These are phyloP conservation scores for Polyploca ridens DNA, from an alignment of 2,888 invertebrate species.

Conservation along the genomic window DNA sequence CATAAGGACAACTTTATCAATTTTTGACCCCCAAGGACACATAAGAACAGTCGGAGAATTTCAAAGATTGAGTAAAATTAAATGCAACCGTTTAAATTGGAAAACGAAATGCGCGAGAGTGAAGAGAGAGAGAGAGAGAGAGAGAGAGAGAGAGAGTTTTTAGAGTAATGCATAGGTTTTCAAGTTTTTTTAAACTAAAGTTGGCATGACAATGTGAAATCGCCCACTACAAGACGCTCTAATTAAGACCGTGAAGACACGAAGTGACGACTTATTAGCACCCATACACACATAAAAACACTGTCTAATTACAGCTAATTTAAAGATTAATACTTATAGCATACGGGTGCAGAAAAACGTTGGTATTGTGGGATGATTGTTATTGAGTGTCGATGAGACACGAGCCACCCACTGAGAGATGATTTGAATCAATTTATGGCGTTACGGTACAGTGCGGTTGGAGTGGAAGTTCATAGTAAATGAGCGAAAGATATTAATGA, in stretches of 20 bases:
- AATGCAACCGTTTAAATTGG: too few species aligned
- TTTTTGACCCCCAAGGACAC: too few species aligned
- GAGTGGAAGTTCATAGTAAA: conserved; percentile 8
- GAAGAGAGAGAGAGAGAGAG: too few species aligned
- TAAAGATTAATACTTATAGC: conserved; percentile 26
- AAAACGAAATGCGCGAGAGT: too few species aligned
- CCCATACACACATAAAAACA: conserved; percentile 17
- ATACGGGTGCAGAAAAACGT: conserved; percentile 35
- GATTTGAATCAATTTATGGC: conserved; percentile 63
- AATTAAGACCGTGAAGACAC: not conserved
- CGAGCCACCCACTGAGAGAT: conserved; percentile 52
- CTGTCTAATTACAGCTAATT: conserved; percentile 25
- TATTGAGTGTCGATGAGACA: conserved; percentile 60
- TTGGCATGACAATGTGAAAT: not conserved
- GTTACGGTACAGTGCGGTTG: conserved; percentile 23
- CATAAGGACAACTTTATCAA: too few species aligned
- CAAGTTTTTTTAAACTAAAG: too few species aligned
- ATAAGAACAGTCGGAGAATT: too few species aligned
- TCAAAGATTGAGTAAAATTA: too few species aligned
- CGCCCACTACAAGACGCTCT: not conserved
- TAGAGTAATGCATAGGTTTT: too few species aligned
- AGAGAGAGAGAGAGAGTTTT: too few species aligned
- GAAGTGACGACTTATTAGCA: not conserved
- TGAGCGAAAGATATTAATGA: conserved; percentile 14
- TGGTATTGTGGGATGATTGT: conserved; percentile 49